A percentile compares a stretch with the other conserved stretches of the same genome.
Conservation (phyloP, 2,113 vertebrate genomes). For the Ardeotis arabs region DNA sequence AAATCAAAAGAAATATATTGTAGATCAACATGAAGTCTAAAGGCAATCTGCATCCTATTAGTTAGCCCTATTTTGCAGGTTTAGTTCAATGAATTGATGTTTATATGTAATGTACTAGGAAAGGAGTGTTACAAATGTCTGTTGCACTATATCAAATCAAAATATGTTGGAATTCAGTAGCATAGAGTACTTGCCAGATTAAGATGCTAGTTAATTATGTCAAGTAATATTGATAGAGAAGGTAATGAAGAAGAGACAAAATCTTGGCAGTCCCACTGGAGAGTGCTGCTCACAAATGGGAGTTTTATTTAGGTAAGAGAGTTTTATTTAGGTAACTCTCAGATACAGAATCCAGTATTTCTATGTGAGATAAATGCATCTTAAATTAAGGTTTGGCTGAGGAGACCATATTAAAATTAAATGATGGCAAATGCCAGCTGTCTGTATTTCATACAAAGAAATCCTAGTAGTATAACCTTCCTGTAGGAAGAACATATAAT, state of each 20-base stretch:
- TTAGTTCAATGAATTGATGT: not conserved
- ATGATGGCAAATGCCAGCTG: not conserved
- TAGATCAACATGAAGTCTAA: not conserved
- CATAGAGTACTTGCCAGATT: not conserved
- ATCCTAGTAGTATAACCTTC: constrained; percentile 35
- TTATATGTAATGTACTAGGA: not conserved
- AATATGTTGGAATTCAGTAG: not conserved
- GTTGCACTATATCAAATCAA: not conserved
- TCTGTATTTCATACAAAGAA: constrained; percentile 38
- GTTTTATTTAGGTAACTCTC: not conserved
- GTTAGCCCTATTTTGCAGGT: not conserved
- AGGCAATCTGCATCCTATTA: not conserved
- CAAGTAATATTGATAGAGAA: not conserved
- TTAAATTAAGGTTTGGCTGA: not conserved
- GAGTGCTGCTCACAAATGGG: not conserved
- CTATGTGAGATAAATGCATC: not conserved
- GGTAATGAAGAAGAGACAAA: not conserved
- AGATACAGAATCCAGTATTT: not conserved
- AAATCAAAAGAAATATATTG: not conserved
- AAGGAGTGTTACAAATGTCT: not conserved
- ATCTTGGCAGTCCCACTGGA: not conserved
- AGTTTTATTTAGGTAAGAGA: not conserved
- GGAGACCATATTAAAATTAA: not conserved
- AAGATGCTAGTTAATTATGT: not conserved
- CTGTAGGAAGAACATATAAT: constrained; percentile 46